A percentile compares a stretch with the other conserved stretches of the same genome.
Evolutionary conservation across 35 echinoderm and acorn worm species (phyloP).

Genomic region (Ophiothrix spiculata): DNA sequence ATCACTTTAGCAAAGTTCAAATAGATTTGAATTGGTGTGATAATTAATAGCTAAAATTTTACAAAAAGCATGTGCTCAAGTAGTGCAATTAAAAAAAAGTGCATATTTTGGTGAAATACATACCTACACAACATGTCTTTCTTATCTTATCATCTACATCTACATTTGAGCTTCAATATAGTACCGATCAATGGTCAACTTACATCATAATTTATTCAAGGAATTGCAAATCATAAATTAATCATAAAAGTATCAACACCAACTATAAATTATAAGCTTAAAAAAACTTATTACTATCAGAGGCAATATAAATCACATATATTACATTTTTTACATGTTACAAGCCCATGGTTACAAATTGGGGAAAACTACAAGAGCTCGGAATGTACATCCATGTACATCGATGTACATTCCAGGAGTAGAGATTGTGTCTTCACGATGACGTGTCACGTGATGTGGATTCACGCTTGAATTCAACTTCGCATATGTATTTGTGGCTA

Average conservation of each 20-base stretch:
- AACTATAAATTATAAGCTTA: background rate
- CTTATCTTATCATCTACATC: conserved; percentile 53
- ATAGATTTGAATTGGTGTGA: background rate
- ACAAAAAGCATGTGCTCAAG: background rate
- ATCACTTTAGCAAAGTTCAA: background rate
- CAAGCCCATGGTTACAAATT: no score
- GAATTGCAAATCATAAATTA: conserved; percentile 26
- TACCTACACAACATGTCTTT: conserved; percentile 44
- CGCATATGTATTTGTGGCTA: no score
- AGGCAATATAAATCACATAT: background rate
- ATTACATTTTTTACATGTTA: no score
- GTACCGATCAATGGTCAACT: conserved; percentile 34
- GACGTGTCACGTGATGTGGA: no score
- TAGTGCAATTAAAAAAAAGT: background rate
- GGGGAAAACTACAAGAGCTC: no score
- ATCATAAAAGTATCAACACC: background rate
- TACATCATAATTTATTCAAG: conserved; percentile 47
- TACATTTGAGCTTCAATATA: conserved; percentile 16
- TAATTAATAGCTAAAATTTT: background rate
- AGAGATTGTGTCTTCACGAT: no score
- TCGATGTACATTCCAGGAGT: no score
- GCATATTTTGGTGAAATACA: background rate
- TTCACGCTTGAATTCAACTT: no score
- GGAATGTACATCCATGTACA: no score
- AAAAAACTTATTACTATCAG: background rate